A percentile compares a stretch with the other conserved stretches of the same genome.
Conservation (phyloP, 2,888 invertebrate species). For the Oxytorus armatus region DNA sequence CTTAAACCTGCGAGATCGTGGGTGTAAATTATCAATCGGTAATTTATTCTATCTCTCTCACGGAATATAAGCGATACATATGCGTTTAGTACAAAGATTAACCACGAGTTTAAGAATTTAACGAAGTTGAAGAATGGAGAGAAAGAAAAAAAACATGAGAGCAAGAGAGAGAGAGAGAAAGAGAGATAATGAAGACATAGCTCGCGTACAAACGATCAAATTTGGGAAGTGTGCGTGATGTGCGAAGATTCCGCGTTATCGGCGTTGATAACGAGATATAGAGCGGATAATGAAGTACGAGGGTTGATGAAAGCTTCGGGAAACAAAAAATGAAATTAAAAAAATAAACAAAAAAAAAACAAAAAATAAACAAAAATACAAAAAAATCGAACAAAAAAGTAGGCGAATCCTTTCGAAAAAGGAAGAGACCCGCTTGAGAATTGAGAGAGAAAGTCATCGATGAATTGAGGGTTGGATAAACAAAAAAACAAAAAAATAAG, state of each 20-base stretch:
- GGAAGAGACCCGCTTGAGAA: conserved; percentile 54
- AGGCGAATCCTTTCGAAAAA: conserved; percentile 54
- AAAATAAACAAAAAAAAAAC: conserved; percentile 52
- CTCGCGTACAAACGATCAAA: conserved; percentile 67
- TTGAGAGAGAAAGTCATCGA: conserved; percentile 62
- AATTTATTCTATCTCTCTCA: conserved; percentile 50
- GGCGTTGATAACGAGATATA: conserved; percentile 60
- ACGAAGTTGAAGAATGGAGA: conserved; percentile 23
- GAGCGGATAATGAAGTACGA: conserved; percentile 67
- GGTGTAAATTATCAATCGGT: conserved; percentile 19
- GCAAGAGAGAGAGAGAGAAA: conserved; percentile 48
- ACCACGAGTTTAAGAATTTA: conserved; percentile 65
- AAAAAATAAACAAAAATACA: conserved; percentile 36
- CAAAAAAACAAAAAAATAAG: conserved; percentile 68
- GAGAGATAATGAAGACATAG: conserved; percentile 59
- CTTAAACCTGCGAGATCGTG: conserved; percentile 11
- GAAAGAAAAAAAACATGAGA: conserved; percentile 52
- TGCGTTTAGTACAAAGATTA: conserved; percentile 68
- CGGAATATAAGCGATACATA: conserved; percentile 61
- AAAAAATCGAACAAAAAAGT: too few species aligned
- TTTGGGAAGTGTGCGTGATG: conserved; percentile 62
- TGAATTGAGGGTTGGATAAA: conserved; percentile 69
- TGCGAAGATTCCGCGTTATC: conserved; percentile 64
- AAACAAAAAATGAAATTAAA: conserved; percentile 53
- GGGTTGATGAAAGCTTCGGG: conserved; percentile 60